These are phyloP conservation scores for Trinectes maculatus DNA, from an alignment of 2,113 vertebrate genomes.

Conservation along the genomic window DNA sequence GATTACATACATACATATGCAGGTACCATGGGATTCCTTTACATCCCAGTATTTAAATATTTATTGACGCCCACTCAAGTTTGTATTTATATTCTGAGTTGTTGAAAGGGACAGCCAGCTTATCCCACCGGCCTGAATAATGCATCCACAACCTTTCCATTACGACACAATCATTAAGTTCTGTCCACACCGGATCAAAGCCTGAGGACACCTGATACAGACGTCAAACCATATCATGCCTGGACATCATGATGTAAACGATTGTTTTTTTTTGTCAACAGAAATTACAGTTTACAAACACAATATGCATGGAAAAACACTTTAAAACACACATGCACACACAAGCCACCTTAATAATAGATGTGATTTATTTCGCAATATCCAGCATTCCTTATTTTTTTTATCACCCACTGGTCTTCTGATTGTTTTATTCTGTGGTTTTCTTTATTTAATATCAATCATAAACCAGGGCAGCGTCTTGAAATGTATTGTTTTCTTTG, in stretches of 20 bases:
- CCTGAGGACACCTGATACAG: neutral
- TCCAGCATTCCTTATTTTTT: neutral
- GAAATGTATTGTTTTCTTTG: too few species aligned
- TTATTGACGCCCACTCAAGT: constrained; percentile 1
- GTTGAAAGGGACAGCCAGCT: neutral
- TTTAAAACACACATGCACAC: neutral
- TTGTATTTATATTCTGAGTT: constrained; percentile 13
- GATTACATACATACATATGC: neutral
- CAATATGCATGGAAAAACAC: neutral
- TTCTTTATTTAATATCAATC: too few species aligned
- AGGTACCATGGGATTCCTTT: neutral
- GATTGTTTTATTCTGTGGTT: neutral
- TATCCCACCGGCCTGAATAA: constrained; percentile 26
- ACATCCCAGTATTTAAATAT: neutral
- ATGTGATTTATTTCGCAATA: constrained; percentile 16
- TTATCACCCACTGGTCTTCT: neutral
- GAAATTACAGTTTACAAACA: constrained; percentile 15
- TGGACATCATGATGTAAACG: constrained; percentile 32
- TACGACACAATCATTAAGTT: constrained; percentile 22
- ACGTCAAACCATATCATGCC: constrained; percentile 12
- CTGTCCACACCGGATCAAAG: constrained; percentile 49
- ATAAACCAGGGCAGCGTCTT: too few species aligned
- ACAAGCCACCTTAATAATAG: constrained; percentile 24
- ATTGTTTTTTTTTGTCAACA: constrained; percentile 24
- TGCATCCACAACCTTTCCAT: constrained; percentile 28